phyloP scores from a whole-genome alignment of 2,797 vertebrate species.

The Galaxias olidus region DNA sequence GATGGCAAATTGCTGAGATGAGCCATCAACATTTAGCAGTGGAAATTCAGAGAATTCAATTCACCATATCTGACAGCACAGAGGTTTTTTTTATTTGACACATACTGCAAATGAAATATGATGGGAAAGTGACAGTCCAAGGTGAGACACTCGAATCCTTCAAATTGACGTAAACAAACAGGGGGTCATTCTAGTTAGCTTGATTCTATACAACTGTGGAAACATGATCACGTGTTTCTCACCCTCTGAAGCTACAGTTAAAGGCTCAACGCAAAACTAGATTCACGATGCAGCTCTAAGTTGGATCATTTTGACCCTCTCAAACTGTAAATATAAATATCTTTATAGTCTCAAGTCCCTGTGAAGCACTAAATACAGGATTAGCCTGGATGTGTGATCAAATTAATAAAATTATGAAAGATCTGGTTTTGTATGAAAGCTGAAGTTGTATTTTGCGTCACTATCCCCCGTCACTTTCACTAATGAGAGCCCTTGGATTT shows the following conservation, averaged over 20 bases:
- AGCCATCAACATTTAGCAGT: not conserved
- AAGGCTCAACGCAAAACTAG: too few relatives aligned
- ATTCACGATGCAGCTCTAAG: too few relatives aligned
- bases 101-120: not conserved
- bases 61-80: not conserved
- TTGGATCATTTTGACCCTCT: too few relatives aligned
- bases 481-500: constrained; percentile 12
- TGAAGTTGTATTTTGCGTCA: not conserved
- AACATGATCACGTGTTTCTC: not conserved
- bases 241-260: too few relatives aligned
- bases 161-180: not conserved
- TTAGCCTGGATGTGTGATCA: too few relatives aligned
- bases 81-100: not conserved
- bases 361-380: too few relatives aligned
- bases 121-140: not conserved
- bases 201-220: not conserved
- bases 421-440: too few relatives aligned
- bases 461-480: too few relatives aligned
- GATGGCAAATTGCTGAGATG: not conserved
- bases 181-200: not conserved
- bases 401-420: too few relatives aligned
- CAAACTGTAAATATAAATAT: too few relatives aligned
- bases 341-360: too few relatives aligned
- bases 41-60: not conserved
- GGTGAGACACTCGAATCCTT: not conserved